These are phyloP conservation scores for Lepas anatifera DNA, from an alignment of 2,888 invertebrate genomes.

Conservation along the genomic window DNA sequence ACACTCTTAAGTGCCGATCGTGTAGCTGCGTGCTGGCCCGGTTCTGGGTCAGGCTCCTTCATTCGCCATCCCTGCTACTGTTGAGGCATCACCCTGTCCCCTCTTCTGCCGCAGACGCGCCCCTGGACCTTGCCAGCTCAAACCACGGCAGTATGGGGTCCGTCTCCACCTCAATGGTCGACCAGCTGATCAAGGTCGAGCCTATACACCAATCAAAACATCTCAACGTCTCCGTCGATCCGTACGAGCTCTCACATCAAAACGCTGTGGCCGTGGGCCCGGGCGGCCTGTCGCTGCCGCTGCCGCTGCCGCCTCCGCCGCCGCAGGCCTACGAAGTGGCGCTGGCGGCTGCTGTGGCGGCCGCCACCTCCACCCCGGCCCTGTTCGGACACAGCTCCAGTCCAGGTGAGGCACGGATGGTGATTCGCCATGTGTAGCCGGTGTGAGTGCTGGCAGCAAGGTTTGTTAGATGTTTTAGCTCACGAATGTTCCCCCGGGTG, in stretches of 20 bases:
- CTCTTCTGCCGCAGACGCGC: neutral
- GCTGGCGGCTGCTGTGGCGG: neutral
- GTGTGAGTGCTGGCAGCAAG: no score
- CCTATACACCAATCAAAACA: neutral
- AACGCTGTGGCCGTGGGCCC: neutral
- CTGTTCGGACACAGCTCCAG: neutral
- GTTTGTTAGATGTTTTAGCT: no score
- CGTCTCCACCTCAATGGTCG: no score
- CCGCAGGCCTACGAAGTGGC: constrained; percentile 8
- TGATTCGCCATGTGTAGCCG: no score
- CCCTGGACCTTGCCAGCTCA: constrained; percentile 2
- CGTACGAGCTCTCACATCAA: neutral
- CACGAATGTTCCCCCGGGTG: no score
- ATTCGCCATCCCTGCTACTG: neutral
- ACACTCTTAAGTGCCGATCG: no score
- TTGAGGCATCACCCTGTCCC: neutral
- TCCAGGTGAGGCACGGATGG: constrained; percentile 1
- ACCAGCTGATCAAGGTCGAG: no score
- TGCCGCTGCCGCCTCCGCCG: constrained; percentile 1
- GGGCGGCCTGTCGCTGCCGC: no score
- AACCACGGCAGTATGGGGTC: no score
- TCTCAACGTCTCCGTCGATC: neutral
- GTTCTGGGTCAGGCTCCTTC: neutral
- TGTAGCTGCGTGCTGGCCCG: no score
- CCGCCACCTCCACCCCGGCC: neutral